These are phyloP conservation scores for Cephalopholis sonnerati DNA, from an alignment of 2,113 vertebrate genomes.

Conservation along the genomic window DNA sequence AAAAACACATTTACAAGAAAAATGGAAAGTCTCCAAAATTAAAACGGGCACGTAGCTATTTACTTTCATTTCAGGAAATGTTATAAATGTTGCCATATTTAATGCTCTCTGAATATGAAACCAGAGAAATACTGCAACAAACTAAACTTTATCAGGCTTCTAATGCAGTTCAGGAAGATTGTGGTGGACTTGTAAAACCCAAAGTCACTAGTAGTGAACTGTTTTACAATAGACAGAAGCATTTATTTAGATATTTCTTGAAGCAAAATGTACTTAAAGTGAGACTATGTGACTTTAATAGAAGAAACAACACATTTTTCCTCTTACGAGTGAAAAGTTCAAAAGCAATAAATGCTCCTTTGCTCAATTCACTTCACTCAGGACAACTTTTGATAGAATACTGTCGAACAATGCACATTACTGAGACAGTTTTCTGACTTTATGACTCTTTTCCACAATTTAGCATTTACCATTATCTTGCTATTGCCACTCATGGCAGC, in stretches of 20 bases:
- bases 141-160: not conserved
- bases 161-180: not conserved
- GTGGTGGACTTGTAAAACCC: not conserved
- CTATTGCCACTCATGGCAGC: not conserved
- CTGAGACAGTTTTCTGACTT: not conserved
- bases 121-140: not conserved
- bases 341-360: not conserved
- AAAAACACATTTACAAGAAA: slow-evolving; percentile 29
- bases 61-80: slow-evolving; percentile 19
- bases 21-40: not conserved
- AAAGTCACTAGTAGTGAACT: not conserved
- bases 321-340: not conserved
- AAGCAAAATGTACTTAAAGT: not conserved
- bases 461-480: not conserved
- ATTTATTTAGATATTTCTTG: not conserved
- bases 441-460: not conserved
- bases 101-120: not conserved
- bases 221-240: not conserved
- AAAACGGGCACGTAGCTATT: not conserved
- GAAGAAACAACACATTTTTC: not conserved
- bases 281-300: not conserved
- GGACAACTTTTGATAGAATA: not conserved
- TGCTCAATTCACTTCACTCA: not conserved
- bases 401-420: not conserved
- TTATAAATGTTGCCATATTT: not conserved